Evolutionary conservation across 2,113 vertebrate species (phyloP), one percentile per base, ranked within the genome.

Genomic region (rabbit (Oryctolagus cuniculus)): DNA sequence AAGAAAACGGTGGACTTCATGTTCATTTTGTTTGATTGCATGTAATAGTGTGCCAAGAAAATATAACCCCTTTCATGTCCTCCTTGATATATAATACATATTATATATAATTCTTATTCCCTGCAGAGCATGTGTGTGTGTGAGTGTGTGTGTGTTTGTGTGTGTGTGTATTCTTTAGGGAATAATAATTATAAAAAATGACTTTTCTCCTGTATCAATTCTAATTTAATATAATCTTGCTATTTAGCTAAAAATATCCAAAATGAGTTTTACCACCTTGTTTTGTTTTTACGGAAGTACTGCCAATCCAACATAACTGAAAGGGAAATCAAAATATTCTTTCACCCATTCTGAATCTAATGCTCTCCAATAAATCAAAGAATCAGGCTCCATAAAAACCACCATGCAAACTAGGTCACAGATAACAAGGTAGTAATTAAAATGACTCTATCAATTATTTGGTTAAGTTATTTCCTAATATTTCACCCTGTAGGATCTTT

Each of bases 401-500:
- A 70, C 81, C 61, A 88, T 17, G 72, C 86, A 95, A 97, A 96
- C 70, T 96, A 96, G 97, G 97, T 97, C 97, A 97, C 82, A 96
- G 93, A 97, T 97, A 96, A 93, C 89, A 97, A 95, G 95, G 82
- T 89, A 82, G 89, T 67, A 80, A 96, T 97, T 96, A 97, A 97
- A 95, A 95, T 81, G 95, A 87, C 80, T 95, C 1, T 96, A 96
- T 95, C 96, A 97, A 96, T 96, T 97, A 93, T 93, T 96, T 95
- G 88, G 66, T 96, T 89, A 79, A 90, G 80, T 95, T 95, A 97
- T 97, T 96, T 97, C 89, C 86, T 92, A 96, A 92, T 97, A 96
- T 95, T 96, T 97, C 90, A 97, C 95, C 80, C 96, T 89, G 90
- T 97, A 94, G 95, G 90, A 95, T 83, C 85, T 96, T 96, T 97